Conservation (phyloP, 2,888 invertebrate genomes). For the Exocentrus adspersus region DNA sequence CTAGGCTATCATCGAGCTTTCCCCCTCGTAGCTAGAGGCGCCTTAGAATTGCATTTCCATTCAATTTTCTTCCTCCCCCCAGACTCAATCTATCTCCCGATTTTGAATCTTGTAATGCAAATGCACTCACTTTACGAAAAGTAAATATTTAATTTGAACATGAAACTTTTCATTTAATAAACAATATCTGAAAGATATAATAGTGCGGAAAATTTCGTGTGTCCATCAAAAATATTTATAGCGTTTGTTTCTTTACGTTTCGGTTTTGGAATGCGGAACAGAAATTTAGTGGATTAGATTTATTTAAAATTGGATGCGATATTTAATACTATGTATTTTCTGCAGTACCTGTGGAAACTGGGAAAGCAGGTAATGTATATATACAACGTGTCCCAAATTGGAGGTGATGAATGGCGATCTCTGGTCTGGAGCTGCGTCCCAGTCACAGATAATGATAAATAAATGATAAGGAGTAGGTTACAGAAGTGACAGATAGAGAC, state of each 20-base stretch:
- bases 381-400: too few species aligned
- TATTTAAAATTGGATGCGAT: neutral
- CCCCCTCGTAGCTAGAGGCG: slow-evolving; percentile 10
- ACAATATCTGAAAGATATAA: neutral
- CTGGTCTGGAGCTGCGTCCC: too few species aligned
- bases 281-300: neutral
- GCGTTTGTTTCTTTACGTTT: neutral
- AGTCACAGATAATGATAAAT: too few species aligned
- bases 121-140: neutral
- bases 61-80: slow-evolving; percentile 17
- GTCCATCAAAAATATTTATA: neutral
- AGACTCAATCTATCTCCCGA: too few species aligned
- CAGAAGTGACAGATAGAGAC: too few species aligned
- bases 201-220: neutral
- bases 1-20: neutral
- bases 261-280: neutral
- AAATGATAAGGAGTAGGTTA: too few species aligned
- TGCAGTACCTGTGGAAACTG: too few species aligned
- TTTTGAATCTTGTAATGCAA: neutral
- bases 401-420: too few species aligned
- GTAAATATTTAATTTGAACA: slow-evolving; percentile 15
- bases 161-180: slow-evolving; percentile 15
- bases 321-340: too few species aligned
- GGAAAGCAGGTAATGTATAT: too few species aligned
- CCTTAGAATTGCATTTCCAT: slow-evolving; percentile 14